Conservation (phyloP, 2,797 vertebrate genomes). For the Podarcis siculus region DNA sequence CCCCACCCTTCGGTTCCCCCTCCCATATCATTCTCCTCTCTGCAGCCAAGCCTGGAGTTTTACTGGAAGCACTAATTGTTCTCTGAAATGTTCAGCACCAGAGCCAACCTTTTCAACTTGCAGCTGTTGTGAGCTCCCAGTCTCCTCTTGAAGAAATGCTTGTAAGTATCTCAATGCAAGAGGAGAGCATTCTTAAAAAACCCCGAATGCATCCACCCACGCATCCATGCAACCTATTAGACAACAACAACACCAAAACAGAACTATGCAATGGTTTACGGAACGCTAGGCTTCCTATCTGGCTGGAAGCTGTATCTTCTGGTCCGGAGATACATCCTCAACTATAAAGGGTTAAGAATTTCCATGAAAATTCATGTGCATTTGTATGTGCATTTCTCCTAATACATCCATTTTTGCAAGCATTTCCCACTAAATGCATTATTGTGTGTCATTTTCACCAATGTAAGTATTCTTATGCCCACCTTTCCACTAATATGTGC, state of each 20-base stretch:
- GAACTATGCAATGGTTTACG: background rate
- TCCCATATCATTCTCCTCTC: constrained; percentile 17
- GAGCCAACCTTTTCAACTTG: constrained; percentile 35
- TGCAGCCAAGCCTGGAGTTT: constrained; percentile 16
- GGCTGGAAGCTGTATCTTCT: background rate
- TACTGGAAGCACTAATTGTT: constrained; percentile 72
- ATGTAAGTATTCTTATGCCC: no score
- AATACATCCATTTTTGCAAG: no score
- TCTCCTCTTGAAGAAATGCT: background rate
- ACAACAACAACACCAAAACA: no score
- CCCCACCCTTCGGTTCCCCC: background rate
- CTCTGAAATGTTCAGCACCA: constrained; percentile 37
- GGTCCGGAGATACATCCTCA: background rate
- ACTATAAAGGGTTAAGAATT: background rate
- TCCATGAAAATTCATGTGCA: no score
- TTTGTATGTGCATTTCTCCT: no score
- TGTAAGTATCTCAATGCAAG: background rate
- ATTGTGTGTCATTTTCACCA: no score
- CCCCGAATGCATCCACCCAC: background rate
- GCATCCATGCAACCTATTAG: background rate
- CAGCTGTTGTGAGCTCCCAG: background rate
- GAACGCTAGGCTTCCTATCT: background rate
- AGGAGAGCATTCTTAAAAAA: background rate
- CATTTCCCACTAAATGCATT: no score
- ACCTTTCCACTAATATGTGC: no score